A percentile compares a stretch with the other conserved stretches of the same genome.
These are phyloP conservation scores for Chrysotoxum bicinctum DNA, from an alignment of 2,888 invertebrate species.

Conservation along the genomic window DNA sequence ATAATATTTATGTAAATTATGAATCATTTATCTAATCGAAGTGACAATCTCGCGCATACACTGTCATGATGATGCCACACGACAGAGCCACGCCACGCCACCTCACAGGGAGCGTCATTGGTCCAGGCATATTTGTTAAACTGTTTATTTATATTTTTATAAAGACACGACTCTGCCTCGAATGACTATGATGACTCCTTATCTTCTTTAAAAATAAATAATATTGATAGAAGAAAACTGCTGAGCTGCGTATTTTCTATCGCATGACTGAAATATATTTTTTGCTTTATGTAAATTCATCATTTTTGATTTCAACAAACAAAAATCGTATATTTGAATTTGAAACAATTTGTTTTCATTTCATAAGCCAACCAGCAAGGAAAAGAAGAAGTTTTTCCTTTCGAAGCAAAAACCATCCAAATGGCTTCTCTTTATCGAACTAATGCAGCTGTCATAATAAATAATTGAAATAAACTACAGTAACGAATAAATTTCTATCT, in stretches of 20 bases:
- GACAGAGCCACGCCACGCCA: neutral
- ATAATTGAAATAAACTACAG: neutral
- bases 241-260: neutral
- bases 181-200: conserved; percentile 15
- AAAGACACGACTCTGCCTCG: conserved; percentile 14
- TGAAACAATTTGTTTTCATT: neutral
- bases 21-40: neutral
- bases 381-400: neutral
- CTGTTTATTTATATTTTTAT: conserved; percentile 3
- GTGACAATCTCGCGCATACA: conserved; percentile 8
- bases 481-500: neutral
- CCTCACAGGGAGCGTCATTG: neutral
- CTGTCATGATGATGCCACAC: conserved; percentile 26
- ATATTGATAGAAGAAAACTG: conserved; percentile 2
- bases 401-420: neutral
- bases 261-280: neutral
- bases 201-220: conserved; percentile 25
- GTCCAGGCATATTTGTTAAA: neutral
- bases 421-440: neutral
- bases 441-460: neutral
- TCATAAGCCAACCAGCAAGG: neutral
- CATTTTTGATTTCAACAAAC: neutral
- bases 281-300: neutral
- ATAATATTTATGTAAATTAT: conserved; percentile 2
- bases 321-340: neutral